These are phyloP conservation scores for Megaceryle alcyon DNA, from an alignment of 2,797 vertebrate genomes.

Conservation along the genomic window DNA sequence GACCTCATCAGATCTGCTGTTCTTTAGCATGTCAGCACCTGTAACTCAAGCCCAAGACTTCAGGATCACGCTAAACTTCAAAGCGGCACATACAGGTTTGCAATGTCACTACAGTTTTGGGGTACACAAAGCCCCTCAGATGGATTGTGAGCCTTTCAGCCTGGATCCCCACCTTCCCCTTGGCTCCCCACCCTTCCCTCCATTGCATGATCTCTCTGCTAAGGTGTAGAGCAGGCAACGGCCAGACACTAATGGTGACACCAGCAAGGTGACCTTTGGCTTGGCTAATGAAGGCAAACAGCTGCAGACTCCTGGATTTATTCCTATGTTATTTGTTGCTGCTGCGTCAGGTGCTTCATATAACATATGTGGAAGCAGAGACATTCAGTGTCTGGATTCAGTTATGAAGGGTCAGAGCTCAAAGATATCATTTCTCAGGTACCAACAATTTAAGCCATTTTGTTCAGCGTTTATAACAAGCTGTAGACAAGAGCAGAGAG, in stretches of 20 bases:
- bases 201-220: neutral
- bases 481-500: constrained; percentile 9
- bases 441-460: constrained; percentile 10
- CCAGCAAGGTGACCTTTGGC: constrained; percentile 25
- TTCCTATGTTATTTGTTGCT: constrained; percentile 1
- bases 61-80: neutral
- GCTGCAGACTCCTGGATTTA: constrained; percentile 28
- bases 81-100: neutral
- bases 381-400: constrained; percentile 13
- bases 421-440: constrained; percentile 56
- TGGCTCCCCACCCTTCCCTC: neutral
- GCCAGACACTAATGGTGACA: neutral
- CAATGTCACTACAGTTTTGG: neutral
- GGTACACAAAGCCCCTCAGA: neutral
- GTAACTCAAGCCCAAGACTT: neutral
- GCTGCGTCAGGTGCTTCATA: constrained; percentile 48
- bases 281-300: constrained; percentile 22
- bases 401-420: constrained; percentile 69
- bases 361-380: constrained; percentile 20
- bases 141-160: neutral
- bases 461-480: neutral
- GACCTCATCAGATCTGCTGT: neutral
- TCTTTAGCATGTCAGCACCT: constrained; percentile 8
- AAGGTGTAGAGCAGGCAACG: neutral
- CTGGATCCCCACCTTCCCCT: neutral